phyloP scores from a whole-genome alignment of 2,797 vertebrate species.

The Myiotriccus ornatus region DNA sequence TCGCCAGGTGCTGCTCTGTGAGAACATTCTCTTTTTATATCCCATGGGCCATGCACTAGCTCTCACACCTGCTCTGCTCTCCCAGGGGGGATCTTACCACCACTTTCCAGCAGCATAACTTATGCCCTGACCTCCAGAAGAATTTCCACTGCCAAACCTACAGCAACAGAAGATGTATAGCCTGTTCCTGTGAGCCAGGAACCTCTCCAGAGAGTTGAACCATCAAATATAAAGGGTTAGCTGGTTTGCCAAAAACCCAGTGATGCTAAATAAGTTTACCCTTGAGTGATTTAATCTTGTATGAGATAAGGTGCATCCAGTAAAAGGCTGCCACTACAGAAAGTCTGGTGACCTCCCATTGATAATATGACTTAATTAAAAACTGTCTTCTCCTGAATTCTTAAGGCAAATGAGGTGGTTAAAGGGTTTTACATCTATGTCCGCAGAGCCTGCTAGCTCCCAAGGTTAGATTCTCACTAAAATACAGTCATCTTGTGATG shows the following conservation, averaged over 20 bases:
- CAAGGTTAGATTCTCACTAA: slow-evolving; percentile 22
- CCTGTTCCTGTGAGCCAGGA: background rate
- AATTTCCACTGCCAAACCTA: background rate
- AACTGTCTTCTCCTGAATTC: slow-evolving; percentile 9
- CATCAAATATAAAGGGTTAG: background rate
- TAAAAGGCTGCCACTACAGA: background rate
- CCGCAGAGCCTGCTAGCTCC: background rate
- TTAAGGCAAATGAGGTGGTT: background rate
- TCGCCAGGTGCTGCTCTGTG: background rate
- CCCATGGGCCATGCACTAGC: background rate
- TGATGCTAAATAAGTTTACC: background rate
- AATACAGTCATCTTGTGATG: background rate
- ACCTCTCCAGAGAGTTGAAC: background rate
- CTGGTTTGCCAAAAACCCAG: background rate
- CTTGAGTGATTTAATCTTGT: background rate
- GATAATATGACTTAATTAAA: slow-evolving; percentile 35
- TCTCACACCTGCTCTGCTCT: slow-evolving; percentile 11
- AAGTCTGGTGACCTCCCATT: slow-evolving; percentile 11
- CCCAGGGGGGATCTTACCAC: background rate
- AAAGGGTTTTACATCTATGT: background rate
- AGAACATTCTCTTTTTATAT: background rate
- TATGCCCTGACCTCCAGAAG: background rate
- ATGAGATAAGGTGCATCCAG: background rate
- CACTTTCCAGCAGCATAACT: background rate
- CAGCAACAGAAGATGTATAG: background rate